These are phyloP conservation scores for Phalloptychus januarius DNA, from an alignment of 2,797 vertebrate genomes.

Conservation along the genomic window DNA sequence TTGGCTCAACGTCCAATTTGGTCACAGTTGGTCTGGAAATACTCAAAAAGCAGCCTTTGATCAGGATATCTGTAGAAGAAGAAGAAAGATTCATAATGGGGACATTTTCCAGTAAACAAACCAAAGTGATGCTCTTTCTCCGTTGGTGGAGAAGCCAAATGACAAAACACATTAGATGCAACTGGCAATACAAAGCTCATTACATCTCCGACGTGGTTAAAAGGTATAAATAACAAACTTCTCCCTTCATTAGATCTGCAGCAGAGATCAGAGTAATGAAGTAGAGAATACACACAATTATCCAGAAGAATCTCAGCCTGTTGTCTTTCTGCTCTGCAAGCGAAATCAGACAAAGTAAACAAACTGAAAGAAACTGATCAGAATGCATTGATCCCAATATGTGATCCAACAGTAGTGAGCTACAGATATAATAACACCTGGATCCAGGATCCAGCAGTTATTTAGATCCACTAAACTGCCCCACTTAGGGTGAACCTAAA, in stretches of 20 bases:
- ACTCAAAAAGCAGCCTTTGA: constrained; percentile 24
- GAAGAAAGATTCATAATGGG: constrained; percentile 19
- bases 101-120: constrained; percentile 28
- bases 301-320: neutral
- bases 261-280: constrained; percentile 27
- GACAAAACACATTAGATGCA: constrained; percentile 28
- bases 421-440: neutral
- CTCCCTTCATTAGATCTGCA: constrained; percentile 35
- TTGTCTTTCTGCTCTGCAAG: neutral
- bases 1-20: constrained; percentile 38
- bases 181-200: constrained; percentile 16
- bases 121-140: constrained; percentile 5
- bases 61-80: constrained; percentile 54
- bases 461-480: neutral
- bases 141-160: neutral
- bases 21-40: constrained; percentile 28
- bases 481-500: too few relatives aligned
- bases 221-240: constrained; percentile 34
- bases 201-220: constrained; percentile 30
- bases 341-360: neutral
- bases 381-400: neutral
- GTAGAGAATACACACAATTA: constrained; percentile 33
- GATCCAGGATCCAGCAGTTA: neutral
- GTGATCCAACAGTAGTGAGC: neutral
- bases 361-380: neutral